Percentiles rank a stretch among this genome's conserved stretches.
These are phyloP conservation scores for Cassiopea xamachana DNA, from an alignment of 30 jellyfish, hydroid and myxozoan species.

Conservation along the genomic window DNA sequence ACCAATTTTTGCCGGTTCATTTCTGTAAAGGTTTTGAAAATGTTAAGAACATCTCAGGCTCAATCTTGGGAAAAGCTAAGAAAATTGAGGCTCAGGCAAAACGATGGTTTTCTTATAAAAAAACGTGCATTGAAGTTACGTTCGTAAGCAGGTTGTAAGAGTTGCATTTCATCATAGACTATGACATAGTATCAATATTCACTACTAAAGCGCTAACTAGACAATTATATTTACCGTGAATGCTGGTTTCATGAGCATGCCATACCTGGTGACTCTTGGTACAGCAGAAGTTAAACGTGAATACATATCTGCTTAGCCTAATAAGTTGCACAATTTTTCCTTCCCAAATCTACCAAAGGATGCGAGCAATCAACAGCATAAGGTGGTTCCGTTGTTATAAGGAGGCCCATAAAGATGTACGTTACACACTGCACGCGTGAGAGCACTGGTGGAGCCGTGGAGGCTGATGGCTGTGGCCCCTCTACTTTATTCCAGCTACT, in stretches of 20 bases:
- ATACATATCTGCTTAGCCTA: background rate
- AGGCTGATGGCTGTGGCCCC: background rate
- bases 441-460: background rate
- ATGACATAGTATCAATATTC: too few species aligned
- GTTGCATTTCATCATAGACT: too few species aligned
- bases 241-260: background rate
- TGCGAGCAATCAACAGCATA: background rate
- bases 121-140: too few species aligned
- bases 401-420: background rate
- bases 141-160: too few species aligned
- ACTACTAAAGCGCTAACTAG: too few species aligned
- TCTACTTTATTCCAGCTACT: background rate
- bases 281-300: background rate
- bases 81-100: too few species aligned
- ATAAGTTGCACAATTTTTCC: background rate
- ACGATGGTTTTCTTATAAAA: too few species aligned
- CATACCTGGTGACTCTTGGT: background rate
- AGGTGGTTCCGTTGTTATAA: background rate
- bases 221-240: background rate
- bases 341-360: background rate
- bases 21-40: too few species aligned
- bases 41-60: too few species aligned
- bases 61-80: too few species aligned
- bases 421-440: background rate
- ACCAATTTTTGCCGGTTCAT: too few species aligned